Base-by-base conservation (phyloP, 2,797 vertebrate species). In the Sciurus vulgaris region DNA sequence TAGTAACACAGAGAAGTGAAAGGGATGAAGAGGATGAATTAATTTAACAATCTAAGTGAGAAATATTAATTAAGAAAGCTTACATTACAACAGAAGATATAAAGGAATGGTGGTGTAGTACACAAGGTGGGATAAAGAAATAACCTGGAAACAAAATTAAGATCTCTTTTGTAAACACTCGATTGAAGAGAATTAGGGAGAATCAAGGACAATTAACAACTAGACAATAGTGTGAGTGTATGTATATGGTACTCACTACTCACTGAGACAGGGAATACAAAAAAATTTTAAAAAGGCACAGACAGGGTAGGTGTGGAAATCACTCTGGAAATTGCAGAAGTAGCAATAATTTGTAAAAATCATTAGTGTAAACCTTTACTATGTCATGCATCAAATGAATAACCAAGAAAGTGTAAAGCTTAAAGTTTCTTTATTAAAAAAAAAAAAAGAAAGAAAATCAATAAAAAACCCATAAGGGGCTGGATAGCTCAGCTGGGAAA, bases 341-440 rank as follows among this genome's bases (percentile, higher is more conserved):
- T 74, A 51, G 81, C 12, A 51, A 63, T 65, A 84, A 61, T 69
- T 33, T 89, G 10, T 79, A 70, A 78, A 7, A 86, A 4, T 20
- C 24, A 47, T 38, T 26, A 44, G 18, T n/a, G 28, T 11, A 85
- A 72, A 73, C 22, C 11, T 79, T 84, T 33, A 63, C 41, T 41
- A 73, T 51, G 78, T 74, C n/a, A 91, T 47, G 83, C 4, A 93
- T 44, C 69, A 89, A 77, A 70, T 20, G 33, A 83, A 89, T 28
- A 63, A 63, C n/a, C 28, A 74, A 61, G 56, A 22, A 61, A 61
- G 59, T 18, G 9, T 26, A 26, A 61, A 61, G 24, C 59, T 61
- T 61, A 44, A 61, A 61, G 22, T 61, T 26, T 18, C 59, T 61
- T 61, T 61, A 61, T 61, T 22, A 20, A 54, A 54, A 54, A 38